phyloP scores from a whole-genome alignment of 2,888 invertebrate genomes.

The Thereva nobilitata region DNA sequence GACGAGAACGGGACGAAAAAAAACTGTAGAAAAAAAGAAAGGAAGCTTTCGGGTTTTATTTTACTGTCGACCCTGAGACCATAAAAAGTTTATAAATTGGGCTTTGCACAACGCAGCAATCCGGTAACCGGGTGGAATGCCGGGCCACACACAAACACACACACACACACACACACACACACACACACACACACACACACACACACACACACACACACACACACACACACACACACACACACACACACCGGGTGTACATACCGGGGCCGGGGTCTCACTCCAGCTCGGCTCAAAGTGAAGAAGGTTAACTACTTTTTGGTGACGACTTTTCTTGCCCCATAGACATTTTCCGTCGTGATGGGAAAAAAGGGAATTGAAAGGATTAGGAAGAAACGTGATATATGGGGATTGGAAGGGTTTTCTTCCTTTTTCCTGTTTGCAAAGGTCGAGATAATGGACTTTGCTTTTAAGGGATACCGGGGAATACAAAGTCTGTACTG shows the following conservation, averaged over 20 bases:
- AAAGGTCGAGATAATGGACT: slow-evolving; percentile 39
- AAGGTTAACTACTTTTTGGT: slow-evolving; percentile 34
- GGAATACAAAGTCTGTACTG: slow-evolving; percentile 15
- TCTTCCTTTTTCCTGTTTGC: slow-evolving; percentile 25
- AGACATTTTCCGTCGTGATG: slow-evolving; percentile 33
- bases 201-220: too few species aligned
- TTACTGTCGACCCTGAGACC: slow-evolving; percentile 34
- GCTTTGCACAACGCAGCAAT: slow-evolving; percentile 29
- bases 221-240: too few species aligned
- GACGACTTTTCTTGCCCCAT: slow-evolving; percentile 26
- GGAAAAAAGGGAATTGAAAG: slow-evolving; percentile 39
- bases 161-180: too few species aligned
- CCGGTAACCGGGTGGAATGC: not conserved
- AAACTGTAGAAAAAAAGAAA: not conserved
- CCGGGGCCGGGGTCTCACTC: too few species aligned
- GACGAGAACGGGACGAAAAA: too few species aligned
- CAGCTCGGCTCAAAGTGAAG: slow-evolving; percentile 5
- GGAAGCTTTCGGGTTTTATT: slow-evolving; percentile 25
- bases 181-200: too few species aligned
- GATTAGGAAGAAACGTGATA: slow-evolving; percentile 42
- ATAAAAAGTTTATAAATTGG: slow-evolving; percentile 35
- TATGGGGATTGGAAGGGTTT: slow-evolving; percentile 41
- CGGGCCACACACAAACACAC: too few species aligned
- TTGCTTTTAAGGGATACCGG: slow-evolving; percentile 37
- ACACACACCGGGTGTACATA: too few species aligned